Percentiles rank a stretch among this genome's conserved stretches.
Conservation (phyloP, 2,888 invertebrate genomes). For the Eupithecia subumbrata region DNA sequence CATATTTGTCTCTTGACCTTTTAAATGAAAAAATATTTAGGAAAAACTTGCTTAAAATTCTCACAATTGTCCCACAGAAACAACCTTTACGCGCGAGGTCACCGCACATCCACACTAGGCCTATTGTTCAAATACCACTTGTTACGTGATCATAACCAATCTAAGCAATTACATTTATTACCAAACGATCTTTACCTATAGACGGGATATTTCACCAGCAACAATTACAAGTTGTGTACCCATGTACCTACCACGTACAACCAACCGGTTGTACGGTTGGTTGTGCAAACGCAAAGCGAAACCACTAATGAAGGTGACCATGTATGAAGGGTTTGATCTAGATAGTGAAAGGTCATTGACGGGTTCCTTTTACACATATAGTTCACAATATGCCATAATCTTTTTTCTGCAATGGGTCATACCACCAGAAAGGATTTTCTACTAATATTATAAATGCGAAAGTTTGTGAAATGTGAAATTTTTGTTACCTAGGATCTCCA, state of each 20-base stretch:
- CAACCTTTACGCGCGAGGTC: neutral
- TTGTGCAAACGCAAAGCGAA: slow-evolving; percentile 48
- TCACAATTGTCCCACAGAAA: neutral
- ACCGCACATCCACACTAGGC: neutral
- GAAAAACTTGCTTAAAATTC: neutral
- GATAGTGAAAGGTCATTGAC: slow-evolving; percentile 46
- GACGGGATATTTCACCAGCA: slow-evolving; percentile 49
- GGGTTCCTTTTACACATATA: slow-evolving; percentile 8
- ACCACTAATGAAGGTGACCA: slow-evolving; percentile 43
- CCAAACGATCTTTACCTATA: slow-evolving; percentile 26
- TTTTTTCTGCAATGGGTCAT: no score
- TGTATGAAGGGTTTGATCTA: slow-evolving; percentile 41
- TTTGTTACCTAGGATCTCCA: no score
- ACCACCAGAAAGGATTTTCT: no score
- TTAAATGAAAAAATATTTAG: no score
- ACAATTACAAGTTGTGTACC: slow-evolving; percentile 41
- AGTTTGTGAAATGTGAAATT: no score
- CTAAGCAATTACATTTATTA: slow-evolving; percentile 23
- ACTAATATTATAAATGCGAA: no score
- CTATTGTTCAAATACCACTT: slow-evolving; percentile 6
- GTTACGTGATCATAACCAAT: slow-evolving; percentile 9
- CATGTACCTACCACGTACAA: slow-evolving; percentile 27
- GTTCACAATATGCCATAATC: neutral
- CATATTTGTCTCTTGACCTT: no score
- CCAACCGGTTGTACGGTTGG: slow-evolving; percentile 25